These are phyloP conservation scores for Neodiprion pinetum DNA, from an alignment of 1,140 invertebrate genomes.

Conservation along the genomic window DNA sequence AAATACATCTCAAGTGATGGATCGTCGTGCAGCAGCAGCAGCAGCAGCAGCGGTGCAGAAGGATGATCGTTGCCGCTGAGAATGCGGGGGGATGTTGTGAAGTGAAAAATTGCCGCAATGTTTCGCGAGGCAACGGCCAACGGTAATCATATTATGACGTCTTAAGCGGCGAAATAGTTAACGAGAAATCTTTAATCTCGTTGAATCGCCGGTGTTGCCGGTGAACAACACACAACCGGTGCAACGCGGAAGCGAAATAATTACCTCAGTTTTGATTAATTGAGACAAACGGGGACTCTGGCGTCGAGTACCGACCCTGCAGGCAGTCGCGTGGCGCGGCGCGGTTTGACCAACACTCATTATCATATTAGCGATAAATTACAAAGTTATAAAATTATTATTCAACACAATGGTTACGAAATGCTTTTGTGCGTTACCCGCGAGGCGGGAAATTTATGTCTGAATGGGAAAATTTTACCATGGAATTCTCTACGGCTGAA, in stretches of 20 bases:
- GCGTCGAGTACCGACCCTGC: not conserved
- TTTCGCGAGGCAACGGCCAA: too few species aligned
- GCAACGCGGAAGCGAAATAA: not conserved
- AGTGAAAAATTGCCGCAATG: not conserved
- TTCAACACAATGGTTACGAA: not conserved
- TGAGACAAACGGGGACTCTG: not conserved
- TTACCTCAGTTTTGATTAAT: slow-evolving; percentile 1
- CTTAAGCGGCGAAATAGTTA: not conserved
- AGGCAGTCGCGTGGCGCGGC: too few species aligned
- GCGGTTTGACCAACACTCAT: not conserved
- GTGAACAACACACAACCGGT: not conserved
- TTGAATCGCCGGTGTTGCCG: not conserved
- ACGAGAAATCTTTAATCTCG: not conserved
- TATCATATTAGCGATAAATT: not conserved
- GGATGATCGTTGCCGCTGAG: too few species aligned
- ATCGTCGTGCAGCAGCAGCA: too few species aligned
- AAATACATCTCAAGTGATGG: too few species aligned
- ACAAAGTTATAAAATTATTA: not conserved
- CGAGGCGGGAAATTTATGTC: not conserved
- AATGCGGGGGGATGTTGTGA: not conserved
- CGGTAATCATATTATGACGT: not conserved
- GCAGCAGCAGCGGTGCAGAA: too few species aligned
- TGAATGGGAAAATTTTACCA: not conserved
- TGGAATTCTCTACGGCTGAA: not conserved
- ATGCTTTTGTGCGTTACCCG: not conserved